These are phyloP conservation scores for Leucopsar rothschildi DNA, from an alignment of 2,113 vertebrate genomes.

Conservation along the genomic window DNA sequence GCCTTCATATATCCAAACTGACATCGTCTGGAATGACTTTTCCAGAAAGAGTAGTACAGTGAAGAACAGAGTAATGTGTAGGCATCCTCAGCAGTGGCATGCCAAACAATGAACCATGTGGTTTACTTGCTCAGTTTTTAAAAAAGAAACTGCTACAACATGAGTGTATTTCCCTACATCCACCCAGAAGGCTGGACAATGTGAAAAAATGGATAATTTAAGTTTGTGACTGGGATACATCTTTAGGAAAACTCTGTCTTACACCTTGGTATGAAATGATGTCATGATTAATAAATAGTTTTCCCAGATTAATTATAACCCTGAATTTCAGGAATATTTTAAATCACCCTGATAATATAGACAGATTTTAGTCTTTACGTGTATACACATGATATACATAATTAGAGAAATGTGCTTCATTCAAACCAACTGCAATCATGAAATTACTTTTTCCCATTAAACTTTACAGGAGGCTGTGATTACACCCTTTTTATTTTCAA, in stretches of 20 bases:
- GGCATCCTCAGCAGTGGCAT: neutral
- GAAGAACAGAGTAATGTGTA: neutral
- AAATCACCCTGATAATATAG: constrained; percentile 17
- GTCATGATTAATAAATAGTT: neutral
- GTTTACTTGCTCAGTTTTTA: neutral
- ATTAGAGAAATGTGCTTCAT: constrained; percentile 38
- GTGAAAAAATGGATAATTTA: neutral
- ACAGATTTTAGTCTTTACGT: neutral
- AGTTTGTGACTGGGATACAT: neutral
- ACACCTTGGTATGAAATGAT: neutral
- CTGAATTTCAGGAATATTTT: constrained; percentile 14
- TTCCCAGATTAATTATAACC: constrained; percentile 10
- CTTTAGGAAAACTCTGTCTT: neutral
- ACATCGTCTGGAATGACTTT: constrained; percentile 31
- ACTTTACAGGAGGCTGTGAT: constrained; percentile 39
- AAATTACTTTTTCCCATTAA: constrained; percentile 50
- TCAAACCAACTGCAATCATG: constrained; percentile 41
- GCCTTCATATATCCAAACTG: constrained; percentile 6
- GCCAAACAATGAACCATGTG: neutral
- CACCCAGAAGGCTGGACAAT: neutral
- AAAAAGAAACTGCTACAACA: neutral
- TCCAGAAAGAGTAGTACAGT: neutral
- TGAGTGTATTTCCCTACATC: neutral
- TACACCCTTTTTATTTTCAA: constrained; percentile 48
- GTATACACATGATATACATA: neutral